A percentile compares a stretch with the other conserved stretches of the same genome.
phyloP scores from a whole-genome alignment of 1,140 invertebrate species.

The Hypsibius dujardini region DNA sequence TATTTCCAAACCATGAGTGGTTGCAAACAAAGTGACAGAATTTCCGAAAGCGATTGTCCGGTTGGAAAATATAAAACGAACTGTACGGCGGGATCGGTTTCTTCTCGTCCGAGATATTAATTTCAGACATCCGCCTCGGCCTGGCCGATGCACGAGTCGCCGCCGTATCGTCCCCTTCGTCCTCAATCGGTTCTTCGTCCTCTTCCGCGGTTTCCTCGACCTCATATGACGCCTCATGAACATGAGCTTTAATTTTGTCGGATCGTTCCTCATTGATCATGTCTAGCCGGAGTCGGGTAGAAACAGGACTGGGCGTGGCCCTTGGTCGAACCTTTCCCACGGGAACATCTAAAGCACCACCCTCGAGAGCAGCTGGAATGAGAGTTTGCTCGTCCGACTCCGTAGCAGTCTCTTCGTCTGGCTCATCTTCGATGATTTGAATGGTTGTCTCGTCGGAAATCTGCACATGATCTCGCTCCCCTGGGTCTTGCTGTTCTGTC shows the following conservation, averaged over 20 bases:
- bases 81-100: constrained; percentile 81
- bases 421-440: constrained; percentile 35
- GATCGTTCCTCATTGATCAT: constrained; percentile 19
- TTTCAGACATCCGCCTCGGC: constrained; percentile 74
- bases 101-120: constrained; percentile 61
- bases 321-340: background rate
- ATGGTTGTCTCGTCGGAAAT: constrained; percentile 13
- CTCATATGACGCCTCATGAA: too few relatives aligned
- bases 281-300: background rate
- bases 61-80: constrained; percentile 89
- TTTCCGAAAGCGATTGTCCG: constrained; percentile 81
- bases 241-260: too few relatives aligned
- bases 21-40: constrained; percentile 92
- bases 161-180: constrained; percentile 39
- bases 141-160: constrained; percentile 43
- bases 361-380: background rate
- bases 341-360: too few relatives aligned
- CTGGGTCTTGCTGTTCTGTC: background rate
- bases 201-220: constrained; percentile 31
- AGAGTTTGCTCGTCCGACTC: background rate
- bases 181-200: constrained; percentile 44
- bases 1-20: constrained; percentile 83
- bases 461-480: background rate
- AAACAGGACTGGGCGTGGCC: constrained; percentile 1
- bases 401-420: constrained; percentile 32